Percentiles rank a stretch among this genome's conserved stretches.
These are phyloP conservation scores for Vespertilio murinus DNA, from an alignment of 2,797 vertebrate genomes.

Conservation along the genomic window DNA sequence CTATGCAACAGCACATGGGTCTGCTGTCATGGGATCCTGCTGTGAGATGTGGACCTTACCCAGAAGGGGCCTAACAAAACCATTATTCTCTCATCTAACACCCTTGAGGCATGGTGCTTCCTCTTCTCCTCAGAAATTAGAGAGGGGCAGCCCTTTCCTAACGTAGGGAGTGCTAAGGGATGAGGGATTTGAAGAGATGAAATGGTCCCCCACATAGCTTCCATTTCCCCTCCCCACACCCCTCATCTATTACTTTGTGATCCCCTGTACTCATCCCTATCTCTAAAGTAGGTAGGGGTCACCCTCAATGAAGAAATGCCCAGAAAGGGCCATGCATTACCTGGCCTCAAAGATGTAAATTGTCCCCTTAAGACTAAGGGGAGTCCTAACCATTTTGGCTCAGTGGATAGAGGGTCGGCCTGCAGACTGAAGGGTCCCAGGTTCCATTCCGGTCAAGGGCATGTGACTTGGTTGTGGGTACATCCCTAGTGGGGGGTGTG, in stretches of 20 bases:
- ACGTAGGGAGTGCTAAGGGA: neutral
- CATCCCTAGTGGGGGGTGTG: no score
- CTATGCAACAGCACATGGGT: neutral
- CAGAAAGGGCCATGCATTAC: neutral
- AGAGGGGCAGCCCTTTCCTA: neutral
- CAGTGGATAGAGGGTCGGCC: no score
- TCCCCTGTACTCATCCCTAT: neutral
- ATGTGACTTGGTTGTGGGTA: no score
- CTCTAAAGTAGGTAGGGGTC: neutral
- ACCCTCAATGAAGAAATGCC: neutral
- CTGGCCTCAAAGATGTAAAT: neutral
- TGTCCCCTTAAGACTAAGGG: neutral
- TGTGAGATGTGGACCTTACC: neutral
- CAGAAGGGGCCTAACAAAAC: neutral
- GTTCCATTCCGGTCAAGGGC: no score
- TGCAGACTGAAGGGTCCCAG: no score
- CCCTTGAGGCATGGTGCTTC: neutral
- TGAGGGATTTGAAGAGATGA: neutral
- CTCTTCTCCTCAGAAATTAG: neutral
- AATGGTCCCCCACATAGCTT: neutral
- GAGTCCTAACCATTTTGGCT: no score
- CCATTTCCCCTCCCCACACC: neutral
- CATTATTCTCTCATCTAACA: neutral
- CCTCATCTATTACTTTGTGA: neutral
- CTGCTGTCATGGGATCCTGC: neutral